phyloP scores from a whole-genome alignment of 2,797 vertebrate species.

The Gorsachius magnificus region DNA sequence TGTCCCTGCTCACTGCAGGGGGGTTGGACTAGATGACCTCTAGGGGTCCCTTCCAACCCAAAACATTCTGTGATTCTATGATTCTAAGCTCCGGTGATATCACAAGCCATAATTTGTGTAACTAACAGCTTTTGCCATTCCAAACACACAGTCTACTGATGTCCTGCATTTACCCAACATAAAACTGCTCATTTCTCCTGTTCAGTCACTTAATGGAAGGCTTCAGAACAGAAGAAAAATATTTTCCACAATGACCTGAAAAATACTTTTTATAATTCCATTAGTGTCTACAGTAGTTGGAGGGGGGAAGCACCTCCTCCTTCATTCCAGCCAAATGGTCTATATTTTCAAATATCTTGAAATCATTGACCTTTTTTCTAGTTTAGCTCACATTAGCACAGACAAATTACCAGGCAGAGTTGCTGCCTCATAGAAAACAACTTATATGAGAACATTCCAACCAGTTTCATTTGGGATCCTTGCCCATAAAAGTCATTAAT shows the following conservation, averaged over 20 bases:
- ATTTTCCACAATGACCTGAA: background rate
- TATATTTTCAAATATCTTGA: background rate
- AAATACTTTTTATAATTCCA: background rate
- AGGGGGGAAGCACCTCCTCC: background rate
- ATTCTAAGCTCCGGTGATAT: background rate
- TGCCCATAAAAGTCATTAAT: background rate
- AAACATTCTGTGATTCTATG: no score
- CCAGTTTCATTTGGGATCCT: background rate
- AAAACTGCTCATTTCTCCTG: background rate
- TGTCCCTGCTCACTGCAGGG: no score
- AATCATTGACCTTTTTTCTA: background rate
- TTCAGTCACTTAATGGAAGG: background rate
- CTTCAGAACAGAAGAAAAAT: background rate
- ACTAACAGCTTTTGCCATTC: background rate
- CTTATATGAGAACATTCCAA: background rate
- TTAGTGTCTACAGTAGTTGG: background rate
- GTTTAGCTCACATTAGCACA: background rate
- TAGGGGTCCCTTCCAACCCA: no score
- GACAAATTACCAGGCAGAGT: background rate
- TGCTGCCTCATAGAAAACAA: background rate
- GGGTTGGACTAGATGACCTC: no score
- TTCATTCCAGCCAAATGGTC: background rate
- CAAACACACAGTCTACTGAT: background rate
- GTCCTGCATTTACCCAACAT: background rate
- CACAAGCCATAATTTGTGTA: background rate